These are phyloP conservation scores for Druceiella hillmani DNA, from an alignment of 2,888 invertebrate genomes.

Conservation along the genomic window DNA sequence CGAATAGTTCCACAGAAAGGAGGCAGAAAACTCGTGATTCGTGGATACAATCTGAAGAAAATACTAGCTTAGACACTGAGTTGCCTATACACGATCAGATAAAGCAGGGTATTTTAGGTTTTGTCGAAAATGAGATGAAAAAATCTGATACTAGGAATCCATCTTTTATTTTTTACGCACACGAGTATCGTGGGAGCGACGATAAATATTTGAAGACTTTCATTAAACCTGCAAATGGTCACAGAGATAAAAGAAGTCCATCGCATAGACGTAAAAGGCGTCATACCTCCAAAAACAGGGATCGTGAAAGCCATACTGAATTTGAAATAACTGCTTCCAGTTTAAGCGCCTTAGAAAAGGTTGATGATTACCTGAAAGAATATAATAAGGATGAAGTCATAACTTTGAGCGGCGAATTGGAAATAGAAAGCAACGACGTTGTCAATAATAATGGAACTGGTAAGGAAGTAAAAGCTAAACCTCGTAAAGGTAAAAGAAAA, in stretches of 20 bases:
- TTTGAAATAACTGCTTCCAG: slow-evolving; percentile 50
- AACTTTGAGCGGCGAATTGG: slow-evolving; percentile 47
- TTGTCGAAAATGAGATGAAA: slow-evolving; percentile 49
- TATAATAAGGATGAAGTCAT: slow-evolving; percentile 49
- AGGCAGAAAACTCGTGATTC: slow-evolving; percentile 36
- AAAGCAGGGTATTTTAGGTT: slow-evolving; percentile 47
- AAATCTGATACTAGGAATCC: slow-evolving; percentile 44
- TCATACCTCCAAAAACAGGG: slow-evolving; percentile 43
- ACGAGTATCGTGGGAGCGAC: slow-evolving; percentile 45
- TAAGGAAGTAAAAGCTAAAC: slow-evolving; percentile 41
- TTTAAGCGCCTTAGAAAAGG: slow-evolving; percentile 48
- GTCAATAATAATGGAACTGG: slow-evolving; percentile 43
- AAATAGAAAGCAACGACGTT: slow-evolving; percentile 44
- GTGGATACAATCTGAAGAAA: slow-evolving; percentile 47
- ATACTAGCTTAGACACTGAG: slow-evolving; percentile 53
- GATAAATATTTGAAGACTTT: slow-evolving; percentile 43
- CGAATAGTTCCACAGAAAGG: slow-evolving; percentile 32
- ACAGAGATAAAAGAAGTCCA: slow-evolving; percentile 46
- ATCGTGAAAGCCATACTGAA: slow-evolving; percentile 40
- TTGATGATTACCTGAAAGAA: slow-evolving; percentile 48
- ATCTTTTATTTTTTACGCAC: slow-evolving; percentile 47
- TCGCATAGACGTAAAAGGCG: slow-evolving; percentile 46
- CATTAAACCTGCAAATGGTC: slow-evolving; percentile 45
- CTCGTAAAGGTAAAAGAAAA: slow-evolving; percentile 43
- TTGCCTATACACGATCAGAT: slow-evolving; percentile 54